These are phyloP conservation scores for Ptiloglossa arizonensis DNA, from an alignment of 1,140 invertebrate species.

Conservation along the genomic window DNA sequence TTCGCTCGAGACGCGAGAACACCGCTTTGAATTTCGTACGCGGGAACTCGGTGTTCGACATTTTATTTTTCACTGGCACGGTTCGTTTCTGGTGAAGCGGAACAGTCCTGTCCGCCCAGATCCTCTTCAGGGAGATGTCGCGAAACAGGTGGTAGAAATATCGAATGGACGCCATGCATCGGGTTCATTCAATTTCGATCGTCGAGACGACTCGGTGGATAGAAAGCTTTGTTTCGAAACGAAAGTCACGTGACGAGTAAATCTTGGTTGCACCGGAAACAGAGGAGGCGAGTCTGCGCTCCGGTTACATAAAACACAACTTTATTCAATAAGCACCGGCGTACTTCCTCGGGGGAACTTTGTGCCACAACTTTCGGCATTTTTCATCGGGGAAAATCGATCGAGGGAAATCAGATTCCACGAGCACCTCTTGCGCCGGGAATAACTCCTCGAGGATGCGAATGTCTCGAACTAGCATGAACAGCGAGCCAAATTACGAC, in stretches of 20 bases:
- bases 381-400: neutral
- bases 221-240: neutral
- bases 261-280: neutral
- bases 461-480: neutral
- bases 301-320: neutral
- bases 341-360: neutral
- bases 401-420: neutral
- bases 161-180: neutral
- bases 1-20: too few relatives aligned
- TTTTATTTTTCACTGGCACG: neutral
- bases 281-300: neutral
- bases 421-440: neutral
- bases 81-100: neutral
- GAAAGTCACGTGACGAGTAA: neutral
- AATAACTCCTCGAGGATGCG: neutral
- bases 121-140: neutral
- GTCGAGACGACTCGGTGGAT: neutral
- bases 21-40: neutral
- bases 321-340: constrained; percentile 1
- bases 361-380: neutral
- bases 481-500: too few relatives aligned
- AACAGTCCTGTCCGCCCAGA: neutral
- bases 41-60: neutral
- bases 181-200: neutral
- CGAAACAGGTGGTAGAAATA: neutral